A percentile compares a stretch with the other conserved stretches of the same genome.
These are phyloP conservation scores for Chloroclysta siterata DNA, from an alignment of 2,888 invertebrate genomes.

Conservation along the genomic window DNA sequence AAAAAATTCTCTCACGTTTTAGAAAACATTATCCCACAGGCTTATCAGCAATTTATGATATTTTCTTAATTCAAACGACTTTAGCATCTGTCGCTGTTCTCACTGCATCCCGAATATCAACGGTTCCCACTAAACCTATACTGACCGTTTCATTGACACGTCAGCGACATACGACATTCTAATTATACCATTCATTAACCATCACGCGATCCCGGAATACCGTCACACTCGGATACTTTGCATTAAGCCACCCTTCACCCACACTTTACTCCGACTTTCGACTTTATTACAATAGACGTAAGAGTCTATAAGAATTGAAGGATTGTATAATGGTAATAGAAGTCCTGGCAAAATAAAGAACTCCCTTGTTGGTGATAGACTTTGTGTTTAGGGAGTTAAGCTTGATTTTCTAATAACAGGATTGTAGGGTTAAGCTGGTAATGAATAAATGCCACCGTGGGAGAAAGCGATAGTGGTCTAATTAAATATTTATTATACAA, in stretches of 20 bases:
- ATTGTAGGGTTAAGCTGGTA: constrained; percentile 15
- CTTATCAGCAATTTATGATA: constrained; percentile 26
- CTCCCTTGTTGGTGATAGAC: background rate
- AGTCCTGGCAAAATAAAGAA: constrained; percentile 39
- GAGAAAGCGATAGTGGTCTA: constrained; percentile 66
- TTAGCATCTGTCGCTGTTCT: constrained; percentile 28
- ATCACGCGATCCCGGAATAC: constrained; percentile 70
- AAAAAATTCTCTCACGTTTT: too few species aligned
- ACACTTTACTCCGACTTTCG: constrained; percentile 30
- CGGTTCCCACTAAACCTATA: constrained; percentile 48
- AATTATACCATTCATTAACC: constrained; percentile 70
- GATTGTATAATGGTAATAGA: background rate
- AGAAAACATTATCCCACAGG: background rate
- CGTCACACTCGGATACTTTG: constrained; percentile 65
- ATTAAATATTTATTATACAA: constrained; percentile 76
- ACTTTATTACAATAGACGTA: constrained; percentile 15
- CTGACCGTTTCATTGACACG: constrained; percentile 54
- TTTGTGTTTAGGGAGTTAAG: constrained; percentile 26
- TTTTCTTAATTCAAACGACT: constrained; percentile 28
- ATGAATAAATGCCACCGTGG: constrained; percentile 64
- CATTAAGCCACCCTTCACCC: constrained; percentile 27
- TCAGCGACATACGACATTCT: constrained; percentile 69
- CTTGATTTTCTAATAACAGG: constrained; percentile 30
- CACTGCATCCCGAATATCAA: constrained; percentile 31
- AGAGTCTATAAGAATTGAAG: constrained; percentile 7